Percentiles rank a stretch among this genome's conserved stretches.
These are phyloP conservation scores for Anodontia alba DNA, from an alignment of 2,888 invertebrate genomes.

Conservation along the genomic window DNA sequence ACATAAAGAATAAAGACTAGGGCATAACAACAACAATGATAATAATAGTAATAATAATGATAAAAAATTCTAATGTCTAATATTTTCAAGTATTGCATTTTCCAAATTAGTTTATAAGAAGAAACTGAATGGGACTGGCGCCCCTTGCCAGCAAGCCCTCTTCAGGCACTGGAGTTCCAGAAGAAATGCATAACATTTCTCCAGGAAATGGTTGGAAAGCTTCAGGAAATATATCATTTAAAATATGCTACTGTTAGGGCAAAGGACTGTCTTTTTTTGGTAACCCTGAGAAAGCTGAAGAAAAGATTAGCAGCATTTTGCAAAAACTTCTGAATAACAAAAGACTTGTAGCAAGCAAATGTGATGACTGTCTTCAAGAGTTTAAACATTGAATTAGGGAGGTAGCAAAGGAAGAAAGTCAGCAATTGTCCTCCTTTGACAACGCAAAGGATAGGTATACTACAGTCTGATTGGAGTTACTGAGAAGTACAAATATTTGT, in stretches of 20 bases:
- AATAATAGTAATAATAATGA: too few relatives aligned
- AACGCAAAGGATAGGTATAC: constrained; percentile 32
- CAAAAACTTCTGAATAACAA: constrained; percentile 23
- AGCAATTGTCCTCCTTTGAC: too few relatives aligned
- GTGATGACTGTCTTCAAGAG: constrained; percentile 30
- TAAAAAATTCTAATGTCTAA: too few relatives aligned
- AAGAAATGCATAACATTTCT: constrained; percentile 24
- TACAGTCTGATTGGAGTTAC: constrained; percentile 9
- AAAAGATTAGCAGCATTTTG: constrained; percentile 31
- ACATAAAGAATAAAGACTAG: too few relatives aligned
- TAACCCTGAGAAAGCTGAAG: constrained; percentile 26
- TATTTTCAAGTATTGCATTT: too few relatives aligned
- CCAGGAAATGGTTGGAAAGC: constrained; percentile 23
- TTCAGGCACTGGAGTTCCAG: constrained; percentile 30
- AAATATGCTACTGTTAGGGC: constrained; percentile 28
- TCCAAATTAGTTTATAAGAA: too few relatives aligned
- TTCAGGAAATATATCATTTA: constrained; percentile 26
- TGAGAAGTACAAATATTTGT: constrained; percentile 30
- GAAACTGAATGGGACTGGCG: too few relatives aligned
- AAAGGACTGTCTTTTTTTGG: constrained; percentile 22
- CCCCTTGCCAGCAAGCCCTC: too few relatives aligned
- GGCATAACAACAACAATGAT: too few relatives aligned
- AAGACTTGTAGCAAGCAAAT: constrained; percentile 25
- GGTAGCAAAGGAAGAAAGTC: too few relatives aligned
- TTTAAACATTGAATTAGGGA: constrained; percentile 36